phyloP scores from a whole-genome alignment of 2,797 vertebrate species.

The Epinephelus awoara region DNA sequence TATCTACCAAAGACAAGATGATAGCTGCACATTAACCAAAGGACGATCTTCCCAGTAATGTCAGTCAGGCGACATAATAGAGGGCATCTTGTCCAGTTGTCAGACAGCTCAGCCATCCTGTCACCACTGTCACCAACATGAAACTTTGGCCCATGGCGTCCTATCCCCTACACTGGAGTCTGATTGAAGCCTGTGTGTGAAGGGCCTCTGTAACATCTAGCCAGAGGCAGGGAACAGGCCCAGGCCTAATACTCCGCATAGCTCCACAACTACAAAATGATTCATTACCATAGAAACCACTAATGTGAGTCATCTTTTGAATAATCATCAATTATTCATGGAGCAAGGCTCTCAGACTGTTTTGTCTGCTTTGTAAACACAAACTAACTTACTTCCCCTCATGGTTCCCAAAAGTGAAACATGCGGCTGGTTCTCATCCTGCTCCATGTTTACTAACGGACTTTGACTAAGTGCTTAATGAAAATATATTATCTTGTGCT shows the following conservation, averaged over 20 bases:
- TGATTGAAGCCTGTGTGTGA: constrained; percentile 45
- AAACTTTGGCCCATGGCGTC: constrained; percentile 11
- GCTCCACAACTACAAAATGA: constrained; percentile 70
- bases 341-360: constrained; percentile 72
- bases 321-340: constrained; percentile 83
- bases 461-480: constrained; percentile 30
- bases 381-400: constrained; percentile 70
- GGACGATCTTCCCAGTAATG: not conserved
- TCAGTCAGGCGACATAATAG: constrained; percentile 14
- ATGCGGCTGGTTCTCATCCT: constrained; percentile 71
- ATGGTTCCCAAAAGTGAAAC: constrained; percentile 61
- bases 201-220: constrained; percentile 46
- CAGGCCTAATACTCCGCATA: constrained; percentile 60
- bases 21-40: constrained; percentile 5
- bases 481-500: constrained; percentile 32
- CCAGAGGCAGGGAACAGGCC: constrained; percentile 57
- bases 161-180: constrained; percentile 23
- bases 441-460: constrained; percentile 58
- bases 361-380: constrained; percentile 79
- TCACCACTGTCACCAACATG: constrained; percentile 33
- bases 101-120: constrained; percentile 36
- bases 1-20: constrained; percentile 2
- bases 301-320: constrained; percentile 83
- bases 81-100: constrained; percentile 23
- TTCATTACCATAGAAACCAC: constrained; percentile 78